Evolutionary conservation across 1,140 invertebrate genomes (phyloP).

Genomic region (Lethrus apterus): DNA sequence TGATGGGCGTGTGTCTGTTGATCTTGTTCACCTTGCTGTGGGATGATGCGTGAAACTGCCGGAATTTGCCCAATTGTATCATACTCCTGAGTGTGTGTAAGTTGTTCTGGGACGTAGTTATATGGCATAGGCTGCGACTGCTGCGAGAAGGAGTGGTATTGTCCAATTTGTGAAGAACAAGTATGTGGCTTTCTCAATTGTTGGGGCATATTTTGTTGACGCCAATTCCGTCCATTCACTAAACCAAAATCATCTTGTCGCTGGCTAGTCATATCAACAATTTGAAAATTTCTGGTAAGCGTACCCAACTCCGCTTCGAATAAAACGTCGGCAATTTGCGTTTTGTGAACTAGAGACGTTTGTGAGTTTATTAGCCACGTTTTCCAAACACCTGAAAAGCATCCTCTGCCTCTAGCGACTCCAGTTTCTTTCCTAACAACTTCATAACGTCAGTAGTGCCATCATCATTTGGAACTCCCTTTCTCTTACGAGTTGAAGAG

Average conservation of each 20-base stretch:
- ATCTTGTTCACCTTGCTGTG: background rate
- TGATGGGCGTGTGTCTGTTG: background rate
- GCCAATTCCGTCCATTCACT: too few relatives aligned
- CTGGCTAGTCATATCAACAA: background rate
- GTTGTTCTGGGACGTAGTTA: background rate
- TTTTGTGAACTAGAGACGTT: background rate
- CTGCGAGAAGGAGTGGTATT: background rate
- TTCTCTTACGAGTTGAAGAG: slow-evolving; percentile 9
- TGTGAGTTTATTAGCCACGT: background rate
- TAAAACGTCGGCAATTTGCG: background rate
- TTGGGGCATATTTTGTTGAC: slow-evolving; percentile 5
- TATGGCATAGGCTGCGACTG: background rate
- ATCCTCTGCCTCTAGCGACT: background rate
- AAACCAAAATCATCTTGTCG: too few relatives aligned
- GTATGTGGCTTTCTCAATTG: slow-evolving; percentile 12
- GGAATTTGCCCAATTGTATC: background rate
- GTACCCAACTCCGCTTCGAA: background rate
- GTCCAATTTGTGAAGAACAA: slow-evolving; percentile 6
- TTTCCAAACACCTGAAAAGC: background rate
- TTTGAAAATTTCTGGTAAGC: background rate
- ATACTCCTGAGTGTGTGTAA: background rate
- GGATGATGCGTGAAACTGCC: background rate
- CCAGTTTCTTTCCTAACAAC: background rate
- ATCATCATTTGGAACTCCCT: background rate
- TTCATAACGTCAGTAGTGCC: background rate